phyloP scores from a whole-genome alignment of 2,113 vertebrate genomes.

The Malaclemys terrapin region DNA sequence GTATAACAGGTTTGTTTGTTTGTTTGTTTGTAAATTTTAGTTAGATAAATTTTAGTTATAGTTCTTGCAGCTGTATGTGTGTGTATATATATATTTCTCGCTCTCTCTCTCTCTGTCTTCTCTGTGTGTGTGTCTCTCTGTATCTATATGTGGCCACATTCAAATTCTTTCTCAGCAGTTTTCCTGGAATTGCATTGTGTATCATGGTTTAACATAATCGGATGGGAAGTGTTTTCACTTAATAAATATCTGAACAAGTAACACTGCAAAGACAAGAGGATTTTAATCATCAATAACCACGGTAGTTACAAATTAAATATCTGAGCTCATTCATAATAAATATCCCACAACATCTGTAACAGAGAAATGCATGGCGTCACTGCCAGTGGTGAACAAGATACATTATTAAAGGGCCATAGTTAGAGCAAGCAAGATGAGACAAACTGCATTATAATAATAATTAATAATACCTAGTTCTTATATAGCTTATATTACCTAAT shows the following conservation, averaged over 20 bases:
- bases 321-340: constrained; percentile 54
- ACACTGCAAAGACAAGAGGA: constrained; percentile 53
- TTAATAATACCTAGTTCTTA: not conserved
- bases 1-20: constrained; percentile 62
- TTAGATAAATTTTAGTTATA: constrained; percentile 45
- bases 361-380: not conserved
- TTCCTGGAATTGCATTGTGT: not conserved
- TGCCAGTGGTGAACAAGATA: not conserved
- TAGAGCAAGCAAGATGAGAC: not conserved
- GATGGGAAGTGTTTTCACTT: constrained; percentile 49
- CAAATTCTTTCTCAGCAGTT: constrained; percentile 27
- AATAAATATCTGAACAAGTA: constrained; percentile 51
- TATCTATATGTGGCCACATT: not conserved
- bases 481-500: not conserved
- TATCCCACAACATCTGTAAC: not conserved
- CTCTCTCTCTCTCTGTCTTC: not conserved
- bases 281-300: constrained; percentile 67
- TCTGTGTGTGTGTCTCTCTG: not conserved
- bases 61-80: constrained; percentile 48
- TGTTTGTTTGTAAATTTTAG: constrained; percentile 61
- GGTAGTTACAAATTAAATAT: constrained; percentile 59
- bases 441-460: not conserved
- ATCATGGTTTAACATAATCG: constrained; percentile 37
- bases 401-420: not conserved
- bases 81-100: not conserved